Base-by-base conservation (phyloP, 2,888 invertebrate genomes). In the Aleiodes testaceus region DNA sequence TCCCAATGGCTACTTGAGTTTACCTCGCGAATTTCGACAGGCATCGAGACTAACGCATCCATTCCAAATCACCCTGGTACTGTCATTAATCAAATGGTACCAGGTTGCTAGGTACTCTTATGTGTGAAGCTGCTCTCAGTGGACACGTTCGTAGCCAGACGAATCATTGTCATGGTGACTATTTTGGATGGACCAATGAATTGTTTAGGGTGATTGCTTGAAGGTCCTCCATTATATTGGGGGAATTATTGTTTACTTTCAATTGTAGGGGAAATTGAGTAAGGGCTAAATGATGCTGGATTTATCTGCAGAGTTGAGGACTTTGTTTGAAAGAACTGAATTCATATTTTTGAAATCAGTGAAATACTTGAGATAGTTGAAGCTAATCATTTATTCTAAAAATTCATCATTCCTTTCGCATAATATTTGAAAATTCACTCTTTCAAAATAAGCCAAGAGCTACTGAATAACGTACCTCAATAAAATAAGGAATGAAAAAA, bases 21-120 rank as follows among this genome's bases (percentile, higher is more conserved):
- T 55, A 55, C 44, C 36, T 72, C 68, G 49, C 47, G 68, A 68
- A 49, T 72, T 68, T 53, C 64, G 63, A 59, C 55, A 74, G 66
- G 26, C 36, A 53, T 53, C 53, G 42, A 36, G 42, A 36, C 59
- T 47, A 47, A 47, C 11, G 47, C 22, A n/a, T 22, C 47, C 44
- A 45, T 63, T 63, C 3, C 14, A 22, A 7, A 63, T 45, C 44
- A 63, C 47, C 63, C 22, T n/a, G 22, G 63, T 45, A 22, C 20
- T 45, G 45, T 45, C 63, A 45, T 75, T 70, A 66, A 74, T 76
- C 66, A 71, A 68, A 72, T 71, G 63, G 71, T 67, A 52, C 61
- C 50, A 61, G 45, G 47, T 71, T 69, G 72, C 73, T 73, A 72
- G 53, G 53, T 53, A 53, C 26, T 53, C 53, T 26, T 53, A 53